Evolutionary conservation across 2,888 invertebrate species (phyloP).

Genomic region (Hermaeophaga mercurialis): DNA sequence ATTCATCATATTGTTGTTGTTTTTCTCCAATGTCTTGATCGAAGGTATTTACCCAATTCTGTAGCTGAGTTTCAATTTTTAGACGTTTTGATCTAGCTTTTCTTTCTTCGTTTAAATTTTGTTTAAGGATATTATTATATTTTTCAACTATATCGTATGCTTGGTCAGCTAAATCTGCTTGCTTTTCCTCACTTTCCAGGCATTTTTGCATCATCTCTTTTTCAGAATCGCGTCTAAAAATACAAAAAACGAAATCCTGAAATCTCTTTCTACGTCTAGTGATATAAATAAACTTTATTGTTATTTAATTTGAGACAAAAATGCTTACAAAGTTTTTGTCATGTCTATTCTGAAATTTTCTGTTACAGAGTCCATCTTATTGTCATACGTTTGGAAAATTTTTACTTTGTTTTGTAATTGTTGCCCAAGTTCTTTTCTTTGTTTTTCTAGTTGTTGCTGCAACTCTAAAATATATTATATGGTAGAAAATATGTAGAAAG

Average conservation of each 20-base stretch:
- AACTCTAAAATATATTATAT: conserved; percentile 39
- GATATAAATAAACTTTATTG: too few relatives aligned
- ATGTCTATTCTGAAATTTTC: conserved; percentile 40
- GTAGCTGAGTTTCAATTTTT: conserved; percentile 64
- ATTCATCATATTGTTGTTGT: conserved; percentile 60
- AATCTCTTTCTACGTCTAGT: too few relatives aligned
- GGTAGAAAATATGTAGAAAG: not conserved
- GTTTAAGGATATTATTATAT: conserved; percentile 58
- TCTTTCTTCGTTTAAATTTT: conserved; percentile 57
- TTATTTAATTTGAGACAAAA: not conserved
- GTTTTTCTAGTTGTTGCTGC: conserved; percentile 41
- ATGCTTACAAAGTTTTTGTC: conserved; percentile 39
- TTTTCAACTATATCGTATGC: conserved; percentile 56
- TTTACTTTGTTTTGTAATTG: conserved; percentile 43
- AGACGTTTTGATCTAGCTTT: conserved; percentile 56
- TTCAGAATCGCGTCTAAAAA: conserved; percentile 41
- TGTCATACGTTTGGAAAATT: conserved; percentile 38
- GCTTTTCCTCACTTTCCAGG: conserved; percentile 58
- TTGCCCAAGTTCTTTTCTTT: conserved; percentile 43
- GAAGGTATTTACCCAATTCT: conserved; percentile 65
- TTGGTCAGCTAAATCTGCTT: conserved; percentile 61
- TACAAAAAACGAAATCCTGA: too few relatives aligned
- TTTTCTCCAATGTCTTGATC: conserved; percentile 66
- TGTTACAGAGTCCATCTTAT: conserved; percentile 40
- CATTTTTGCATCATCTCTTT: conserved; percentile 61